phyloP scores from a whole-genome alignment of 2,888 invertebrate genomes.

The Cephus rjabovi region DNA sequence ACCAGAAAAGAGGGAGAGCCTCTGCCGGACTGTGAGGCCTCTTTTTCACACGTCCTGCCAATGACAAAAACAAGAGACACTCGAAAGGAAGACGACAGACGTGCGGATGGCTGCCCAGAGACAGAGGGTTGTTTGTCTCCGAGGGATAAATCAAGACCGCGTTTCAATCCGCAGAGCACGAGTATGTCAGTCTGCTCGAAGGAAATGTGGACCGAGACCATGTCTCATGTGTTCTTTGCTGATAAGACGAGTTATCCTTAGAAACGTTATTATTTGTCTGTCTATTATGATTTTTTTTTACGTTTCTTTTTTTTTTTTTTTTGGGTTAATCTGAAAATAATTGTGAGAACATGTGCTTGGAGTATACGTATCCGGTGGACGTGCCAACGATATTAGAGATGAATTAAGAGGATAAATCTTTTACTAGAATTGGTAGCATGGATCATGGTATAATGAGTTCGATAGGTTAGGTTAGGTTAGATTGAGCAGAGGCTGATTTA shows the following conservation, averaged over 20 bases:
- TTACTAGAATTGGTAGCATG: too few relatives aligned
- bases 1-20: slow-evolving; percentile 15
- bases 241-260: slow-evolving; percentile 59
- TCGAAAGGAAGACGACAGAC: slow-evolving; percentile 16
- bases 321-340: slow-evolving; percentile 5
- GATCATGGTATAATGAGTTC: too few relatives aligned
- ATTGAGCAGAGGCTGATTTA: neutral
- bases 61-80: slow-evolving; percentile 50
- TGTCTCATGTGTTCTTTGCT: slow-evolving; percentile 53
- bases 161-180: neutral
- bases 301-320: neutral
- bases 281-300: slow-evolving; percentile 19
- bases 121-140: slow-evolving; percentile 26
- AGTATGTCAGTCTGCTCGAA: neutral
- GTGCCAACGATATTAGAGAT: too few relatives aligned
- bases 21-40: neutral
- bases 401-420: too few relatives aligned
- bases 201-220: neutral
- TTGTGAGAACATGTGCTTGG: neutral
- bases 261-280: slow-evolving; percentile 35
- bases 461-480: neutral
- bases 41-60: slow-evolving; percentile 24
- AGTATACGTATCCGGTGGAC: too few relatives aligned
- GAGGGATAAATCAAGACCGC: neutral
- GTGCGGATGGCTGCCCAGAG: slow-evolving; percentile 32